Base-by-base conservation (phyloP, 53 echinoderm and acorn worm species). In the Astropecten irregularis region DNA sequence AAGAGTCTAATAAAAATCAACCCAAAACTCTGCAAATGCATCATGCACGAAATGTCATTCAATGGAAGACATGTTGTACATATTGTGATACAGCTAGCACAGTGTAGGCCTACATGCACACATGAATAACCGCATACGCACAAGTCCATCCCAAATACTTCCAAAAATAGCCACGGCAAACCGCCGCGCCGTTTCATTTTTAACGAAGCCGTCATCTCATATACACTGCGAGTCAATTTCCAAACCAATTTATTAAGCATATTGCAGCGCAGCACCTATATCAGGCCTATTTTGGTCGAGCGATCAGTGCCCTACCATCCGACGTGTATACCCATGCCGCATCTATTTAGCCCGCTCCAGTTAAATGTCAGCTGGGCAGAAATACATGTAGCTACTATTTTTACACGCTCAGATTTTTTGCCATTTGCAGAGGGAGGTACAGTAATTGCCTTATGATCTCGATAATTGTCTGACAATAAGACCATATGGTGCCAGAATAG, bases 291-390 rank as follows among this genome's bases (percentile, higher is more conserved):
- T 23, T 20, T 35, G 36, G 23, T n/a, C n/a, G n/a, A n/a, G n/a
- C n/a, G n/a, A n/a, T n/a, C n/a, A n/a, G n/a, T n/a, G n/a, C n/a
- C n/a, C n/a, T n/a, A n/a, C n/a, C n/a, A n/a, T n/a, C n/a, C n/a
- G n/a, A n/a, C n/a, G n/a, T n/a, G n/a, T n/a, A n/a, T 33, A 20
- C 35, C 72, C 36, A 51, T 21, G 11, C 54, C 49, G 49, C 28
- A 15, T 30, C 44, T 18, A 19, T 13, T n/a, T 14, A 23, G 16
- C 19, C 49, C 26, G 50, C 7, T 38, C 5, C 57, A 57, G 32
- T 42, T 62, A 79, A 79, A 79, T 79, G 79, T 79, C 79, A 79
- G 44, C 10, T 28, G 30, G 57, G 74, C n/a, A 44, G 42, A 16
- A 6, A 61, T 27, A 46, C n/a, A 19, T n/a, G 27, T 10, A 0